Percentiles rank a stretch among this genome's conserved stretches.
These are phyloP conservation scores for Calliscelio sp. DNA, from an alignment of 2,888 invertebrate genomes.

Conservation along the genomic window DNA sequence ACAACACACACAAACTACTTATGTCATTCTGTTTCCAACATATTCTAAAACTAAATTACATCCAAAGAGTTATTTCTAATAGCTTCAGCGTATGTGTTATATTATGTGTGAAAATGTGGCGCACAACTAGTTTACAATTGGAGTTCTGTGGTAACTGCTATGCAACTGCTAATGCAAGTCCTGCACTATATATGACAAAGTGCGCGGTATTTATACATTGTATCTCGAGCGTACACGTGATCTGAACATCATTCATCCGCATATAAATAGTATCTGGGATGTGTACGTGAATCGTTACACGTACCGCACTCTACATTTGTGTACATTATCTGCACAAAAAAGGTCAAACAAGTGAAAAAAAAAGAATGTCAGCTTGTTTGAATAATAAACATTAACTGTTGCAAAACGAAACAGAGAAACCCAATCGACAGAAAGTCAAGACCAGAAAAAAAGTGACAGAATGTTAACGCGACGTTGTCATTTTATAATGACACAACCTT, in stretches of 20 bases:
- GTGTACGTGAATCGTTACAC: slow-evolving; percentile 54
- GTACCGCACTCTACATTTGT: slow-evolving; percentile 24
- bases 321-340: slow-evolving; percentile 29
- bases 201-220: slow-evolving; percentile 55
- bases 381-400: slow-evolving; percentile 32
- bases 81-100: too few relatives aligned
- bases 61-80: too few relatives aligned
- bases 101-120: too few relatives aligned
- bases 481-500: slow-evolving; percentile 53
- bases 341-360: not conserved
- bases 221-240: slow-evolving; percentile 45
- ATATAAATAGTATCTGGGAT: slow-evolving; percentile 58
- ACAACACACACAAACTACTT: too few relatives aligned
- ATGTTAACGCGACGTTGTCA: too few relatives aligned
- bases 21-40: too few relatives aligned
- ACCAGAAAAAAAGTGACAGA: not conserved
- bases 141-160: too few relatives aligned
- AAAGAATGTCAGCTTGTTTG: slow-evolving; percentile 9
- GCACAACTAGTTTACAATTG: too few relatives aligned
- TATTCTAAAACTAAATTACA: too few relatives aligned
- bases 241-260: slow-evolving; percentile 54
- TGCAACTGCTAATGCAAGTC: too few relatives aligned
- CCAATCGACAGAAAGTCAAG: slow-evolving; percentile 11
- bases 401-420: not conserved
- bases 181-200: slow-evolving; percentile 24